These are phyloP conservation scores for Rhyacichthys aspro DNA, from an alignment of 2,797 vertebrate genomes.

Conservation along the genomic window DNA sequence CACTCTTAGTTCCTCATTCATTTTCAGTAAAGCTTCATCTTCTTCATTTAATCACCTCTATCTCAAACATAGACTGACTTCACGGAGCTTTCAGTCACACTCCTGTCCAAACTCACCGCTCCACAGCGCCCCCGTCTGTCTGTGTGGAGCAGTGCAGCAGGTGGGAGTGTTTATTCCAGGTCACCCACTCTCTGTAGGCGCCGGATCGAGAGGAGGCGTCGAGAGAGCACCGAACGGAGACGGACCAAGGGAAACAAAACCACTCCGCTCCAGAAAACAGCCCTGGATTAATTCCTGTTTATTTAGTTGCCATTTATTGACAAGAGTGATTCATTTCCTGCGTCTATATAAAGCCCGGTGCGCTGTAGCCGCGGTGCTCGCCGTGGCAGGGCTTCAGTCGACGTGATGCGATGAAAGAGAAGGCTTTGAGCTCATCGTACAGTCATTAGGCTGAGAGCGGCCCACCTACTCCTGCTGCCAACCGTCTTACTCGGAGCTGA, in stretches of 20 bases:
- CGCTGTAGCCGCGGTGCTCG: slow-evolving; percentile 46
- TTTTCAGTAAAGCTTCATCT: too few species aligned
- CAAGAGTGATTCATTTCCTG: slow-evolving; percentile 70
- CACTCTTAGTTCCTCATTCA: too few species aligned
- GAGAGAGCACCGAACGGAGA: slow-evolving; percentile 44
- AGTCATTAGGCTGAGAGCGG: slow-evolving; percentile 42
- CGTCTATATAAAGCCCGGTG: slow-evolving; percentile 63
- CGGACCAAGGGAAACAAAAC: slow-evolving; percentile 44
- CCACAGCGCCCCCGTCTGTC: slow-evolving; percentile 51
- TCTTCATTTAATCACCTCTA: too few species aligned
- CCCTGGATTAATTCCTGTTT: slow-evolving; percentile 57
- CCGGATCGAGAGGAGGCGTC: slow-evolving; percentile 43
- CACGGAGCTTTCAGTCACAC: too few species aligned
- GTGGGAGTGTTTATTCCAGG: slow-evolving; percentile 63
- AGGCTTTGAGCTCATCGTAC: slow-evolving; percentile 43
- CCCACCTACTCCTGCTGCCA: slow-evolving; percentile 60
- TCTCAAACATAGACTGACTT: too few species aligned
- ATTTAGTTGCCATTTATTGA: slow-evolving; percentile 66
- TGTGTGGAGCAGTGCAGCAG: slow-evolving; percentile 47
- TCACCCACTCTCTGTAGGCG: slow-evolving; percentile 72
- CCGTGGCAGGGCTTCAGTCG: slow-evolving; percentile 40
- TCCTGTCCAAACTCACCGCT: background rate
- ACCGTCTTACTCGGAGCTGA: slow-evolving; percentile 32
- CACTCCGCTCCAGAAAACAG: slow-evolving; percentile 48
- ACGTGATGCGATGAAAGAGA: slow-evolving; percentile 41